These are phyloP conservation scores for Rhinolophus ferrumequinum DNA, from an alignment of 2,113 vertebrate genomes.

Conservation along the genomic window DNA sequence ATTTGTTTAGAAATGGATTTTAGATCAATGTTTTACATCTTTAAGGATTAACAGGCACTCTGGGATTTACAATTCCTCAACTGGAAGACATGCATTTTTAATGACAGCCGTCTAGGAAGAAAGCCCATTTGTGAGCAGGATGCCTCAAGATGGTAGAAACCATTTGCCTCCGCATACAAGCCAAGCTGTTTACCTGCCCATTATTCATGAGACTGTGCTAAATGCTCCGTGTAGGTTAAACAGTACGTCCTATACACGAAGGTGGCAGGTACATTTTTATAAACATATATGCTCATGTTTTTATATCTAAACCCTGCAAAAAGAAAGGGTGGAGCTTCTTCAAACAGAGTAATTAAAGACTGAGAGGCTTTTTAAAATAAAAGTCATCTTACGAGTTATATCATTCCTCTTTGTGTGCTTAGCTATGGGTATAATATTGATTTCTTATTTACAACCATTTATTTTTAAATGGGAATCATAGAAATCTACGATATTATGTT, in stretches of 20 bases:
- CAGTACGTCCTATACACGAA: background rate
- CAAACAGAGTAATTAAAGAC: slow-evolving; percentile 20
- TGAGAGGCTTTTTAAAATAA: background rate
- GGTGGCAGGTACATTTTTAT: background rate
- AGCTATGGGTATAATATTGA: background rate
- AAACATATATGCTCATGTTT: background rate
- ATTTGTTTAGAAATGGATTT: slow-evolving; percentile 36
- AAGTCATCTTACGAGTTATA: background rate
- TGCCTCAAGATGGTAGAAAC: background rate
- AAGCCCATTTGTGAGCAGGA: background rate
- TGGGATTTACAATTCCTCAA: background rate
- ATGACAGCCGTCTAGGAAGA: background rate
- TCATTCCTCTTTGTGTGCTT: background rate
- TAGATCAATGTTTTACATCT: background rate
- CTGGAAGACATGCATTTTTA: background rate
- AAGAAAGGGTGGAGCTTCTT: background rate
- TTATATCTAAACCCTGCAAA: background rate
- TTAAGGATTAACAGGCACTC: slow-evolving; percentile 19
- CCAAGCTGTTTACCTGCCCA: background rate
- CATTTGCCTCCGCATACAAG: background rate
- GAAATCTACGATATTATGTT: background rate
- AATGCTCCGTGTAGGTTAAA: background rate
- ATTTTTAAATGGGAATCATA: background rate
- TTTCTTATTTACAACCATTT: background rate
- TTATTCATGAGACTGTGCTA: background rate